Conservation (phyloP, 2,113 vertebrate species). For the Brachypodius melanocephalos region DNA sequence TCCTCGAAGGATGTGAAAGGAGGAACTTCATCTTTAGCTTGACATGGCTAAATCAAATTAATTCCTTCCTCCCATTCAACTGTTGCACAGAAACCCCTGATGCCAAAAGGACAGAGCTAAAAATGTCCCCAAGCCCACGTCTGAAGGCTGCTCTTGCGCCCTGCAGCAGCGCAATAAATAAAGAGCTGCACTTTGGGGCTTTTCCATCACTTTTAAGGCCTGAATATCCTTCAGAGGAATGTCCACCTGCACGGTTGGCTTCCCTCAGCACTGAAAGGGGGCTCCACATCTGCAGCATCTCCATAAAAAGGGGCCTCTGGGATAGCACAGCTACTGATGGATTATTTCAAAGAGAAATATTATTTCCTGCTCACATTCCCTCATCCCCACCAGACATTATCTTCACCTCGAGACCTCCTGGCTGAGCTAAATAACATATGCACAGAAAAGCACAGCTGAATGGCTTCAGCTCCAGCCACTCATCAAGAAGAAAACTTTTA, state of each 20-base stretch:
- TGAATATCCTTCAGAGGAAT: neutral
- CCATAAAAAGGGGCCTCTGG: neutral
- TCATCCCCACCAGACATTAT: neutral
- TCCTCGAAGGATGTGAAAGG: slow-evolving; percentile 44
- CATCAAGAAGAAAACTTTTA: neutral
- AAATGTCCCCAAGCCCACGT: neutral
- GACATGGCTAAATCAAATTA: slow-evolving; percentile 31
- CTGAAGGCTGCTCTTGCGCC: neutral
- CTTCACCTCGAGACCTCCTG: neutral
- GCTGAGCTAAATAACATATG: neutral
- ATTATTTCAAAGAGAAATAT: neutral
- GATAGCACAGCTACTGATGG: neutral
- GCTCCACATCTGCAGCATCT: neutral
- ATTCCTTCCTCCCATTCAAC: slow-evolving; percentile 61
- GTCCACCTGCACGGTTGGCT: neutral
- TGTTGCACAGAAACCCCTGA: neutral
- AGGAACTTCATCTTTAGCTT: slow-evolving; percentile 43
- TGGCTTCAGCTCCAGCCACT: neutral
- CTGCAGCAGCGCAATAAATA: neutral
- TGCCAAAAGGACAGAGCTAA: slow-evolving; percentile 25
- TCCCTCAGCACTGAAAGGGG: neutral
- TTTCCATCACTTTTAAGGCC: neutral
- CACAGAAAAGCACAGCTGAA: neutral
- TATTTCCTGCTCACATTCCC: neutral
- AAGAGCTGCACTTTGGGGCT: neutral